These are phyloP conservation scores for Staurois parvus DNA, from an alignment of 2,797 vertebrate species.

Conservation along the genomic window DNA sequence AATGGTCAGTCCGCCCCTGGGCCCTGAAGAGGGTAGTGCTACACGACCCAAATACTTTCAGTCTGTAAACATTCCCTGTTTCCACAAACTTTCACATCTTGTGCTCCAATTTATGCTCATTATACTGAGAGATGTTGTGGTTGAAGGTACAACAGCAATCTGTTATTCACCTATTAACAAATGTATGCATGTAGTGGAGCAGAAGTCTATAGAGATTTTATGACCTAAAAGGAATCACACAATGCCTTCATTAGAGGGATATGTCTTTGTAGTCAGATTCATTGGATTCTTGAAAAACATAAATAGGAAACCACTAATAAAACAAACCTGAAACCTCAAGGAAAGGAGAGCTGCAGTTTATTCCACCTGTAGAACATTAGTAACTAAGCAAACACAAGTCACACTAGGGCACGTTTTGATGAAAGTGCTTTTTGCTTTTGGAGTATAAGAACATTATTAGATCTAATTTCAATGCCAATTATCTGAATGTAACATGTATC, in stretches of 20 bases:
- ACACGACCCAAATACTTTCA: no score
- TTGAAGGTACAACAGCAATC: background rate
- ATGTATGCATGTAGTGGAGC: background rate
- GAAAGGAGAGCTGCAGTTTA: background rate
- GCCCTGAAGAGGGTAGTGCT: no score
- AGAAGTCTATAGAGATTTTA: slow-evolving; percentile 3
- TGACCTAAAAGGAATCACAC: slow-evolving; percentile 1
- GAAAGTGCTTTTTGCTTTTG: background rate
- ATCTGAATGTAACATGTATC: background rate
- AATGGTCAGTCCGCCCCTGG: no score
- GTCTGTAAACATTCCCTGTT: no score
- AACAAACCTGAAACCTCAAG: background rate
- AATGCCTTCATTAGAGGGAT: slow-evolving; percentile 3
- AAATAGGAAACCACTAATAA: background rate
- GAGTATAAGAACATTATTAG: background rate
- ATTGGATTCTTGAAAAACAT: background rate
- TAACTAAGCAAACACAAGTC: background rate
- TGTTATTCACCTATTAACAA: background rate
- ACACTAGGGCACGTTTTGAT: background rate
- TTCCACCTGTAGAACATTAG: background rate
- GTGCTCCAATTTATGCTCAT: background rate
- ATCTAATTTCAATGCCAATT: background rate
- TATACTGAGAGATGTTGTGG: background rate
- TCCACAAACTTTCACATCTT: no score
- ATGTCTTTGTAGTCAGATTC: background rate